Conservation (phyloP, 2,797 vertebrate genomes). For the Phalanger gymnotis region DNA sequence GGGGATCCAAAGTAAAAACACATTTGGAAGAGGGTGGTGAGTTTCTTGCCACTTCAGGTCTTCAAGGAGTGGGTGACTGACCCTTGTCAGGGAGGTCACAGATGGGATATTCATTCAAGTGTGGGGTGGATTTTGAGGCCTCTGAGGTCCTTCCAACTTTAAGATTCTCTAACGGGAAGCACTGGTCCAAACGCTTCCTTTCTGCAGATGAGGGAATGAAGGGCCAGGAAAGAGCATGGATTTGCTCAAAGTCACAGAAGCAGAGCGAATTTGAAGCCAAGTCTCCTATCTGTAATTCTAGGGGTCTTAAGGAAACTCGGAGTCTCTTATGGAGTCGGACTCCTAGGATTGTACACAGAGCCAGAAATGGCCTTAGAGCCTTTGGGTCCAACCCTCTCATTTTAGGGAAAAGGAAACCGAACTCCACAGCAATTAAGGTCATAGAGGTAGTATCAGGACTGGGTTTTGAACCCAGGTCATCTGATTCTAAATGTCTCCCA, state of each 20-base stretch:
- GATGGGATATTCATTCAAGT: neutral
- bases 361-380: neutral
- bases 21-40: neutral
- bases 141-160: neutral
- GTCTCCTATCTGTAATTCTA: neutral
- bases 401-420: neutral
- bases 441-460: neutral
- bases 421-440: neutral
- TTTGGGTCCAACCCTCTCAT: neutral
- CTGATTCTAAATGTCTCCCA: neutral
- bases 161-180: neutral
- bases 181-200: neutral
- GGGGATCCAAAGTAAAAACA: neutral
- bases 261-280: neutral
- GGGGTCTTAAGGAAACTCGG: neutral
- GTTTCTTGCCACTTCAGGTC: neutral
- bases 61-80: neutral
- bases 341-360: neutral
- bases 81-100: neutral
- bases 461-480: neutral
- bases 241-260: neutral
- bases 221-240: neutral
- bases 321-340: neutral
- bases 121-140: no score
- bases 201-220: neutral